Evolutionary conservation across 2,888 invertebrate species (phyloP), one percentile per base, ranked within the genome.

Genomic region (Nomada flava): DNA sequence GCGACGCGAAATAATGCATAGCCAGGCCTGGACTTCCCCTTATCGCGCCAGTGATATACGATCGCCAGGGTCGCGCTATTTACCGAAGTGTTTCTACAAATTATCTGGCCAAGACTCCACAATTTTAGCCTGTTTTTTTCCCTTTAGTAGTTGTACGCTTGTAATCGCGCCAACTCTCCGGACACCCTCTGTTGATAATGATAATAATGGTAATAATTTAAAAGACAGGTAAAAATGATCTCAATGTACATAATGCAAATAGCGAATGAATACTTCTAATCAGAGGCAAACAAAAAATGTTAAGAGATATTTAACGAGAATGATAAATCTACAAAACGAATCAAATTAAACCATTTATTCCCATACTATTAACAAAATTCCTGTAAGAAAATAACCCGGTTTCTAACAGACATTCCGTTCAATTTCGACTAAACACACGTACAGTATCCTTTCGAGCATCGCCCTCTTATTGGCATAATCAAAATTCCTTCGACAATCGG

Each of bases 11-110:
- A 60, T 86, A 86, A 83, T 44, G 84, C 84, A 59, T 83, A 70
- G 36, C 77, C 75, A 60, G 65, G 36, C 55, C n/a, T 57, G 60
- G 76, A 79, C 74, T 81, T 83, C 65, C 79, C 74, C 76, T 86
- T 86, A 84, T 86, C 86, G 42, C 62, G 29, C 15, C 11, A 23
- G 75, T 86, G 84, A 86, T 82, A 60, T 76, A 86, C 76, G 79
- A 76, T 71, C 63, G 53, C 57, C 64, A 2, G 76, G 76, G 75
- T 74, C 67, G 68, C 77, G 60, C 78, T 82, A 78, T 86, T 86
- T 86, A 86, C 74, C 76, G 47, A 13, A 64, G 74, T 76, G 77
- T 86, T 86, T 86, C 68, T 84, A 29, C 62, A 79, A 86, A 84
- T 76, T 79, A 63, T 79, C 63, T 76, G 53, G 18, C 82, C 59